phyloP scores from a whole-genome alignment of 2,113 vertebrate species.

The Ailuropoda melanoleuca region DNA sequence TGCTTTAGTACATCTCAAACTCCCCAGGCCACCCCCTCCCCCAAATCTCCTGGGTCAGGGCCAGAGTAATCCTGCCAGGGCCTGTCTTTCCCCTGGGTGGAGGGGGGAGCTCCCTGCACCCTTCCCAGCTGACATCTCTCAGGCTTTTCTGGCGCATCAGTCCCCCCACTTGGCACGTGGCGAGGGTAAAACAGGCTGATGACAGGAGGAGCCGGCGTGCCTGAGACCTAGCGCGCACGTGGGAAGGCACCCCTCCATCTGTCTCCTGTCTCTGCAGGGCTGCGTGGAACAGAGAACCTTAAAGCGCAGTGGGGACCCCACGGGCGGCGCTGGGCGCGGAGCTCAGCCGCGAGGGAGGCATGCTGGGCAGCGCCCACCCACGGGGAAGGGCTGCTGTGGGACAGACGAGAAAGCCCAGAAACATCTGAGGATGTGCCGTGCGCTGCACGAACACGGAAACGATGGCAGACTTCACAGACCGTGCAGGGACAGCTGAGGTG shows the following conservation, averaged over 20 bases:
- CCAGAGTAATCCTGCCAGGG: slow-evolving; percentile 40
- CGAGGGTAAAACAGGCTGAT: neutral
- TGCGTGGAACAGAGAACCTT: neutral
- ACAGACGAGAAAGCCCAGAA: neutral
- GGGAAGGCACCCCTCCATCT: neutral
- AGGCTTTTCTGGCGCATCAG: neutral
- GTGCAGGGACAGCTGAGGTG: neutral
- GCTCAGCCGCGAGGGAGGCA: neutral
- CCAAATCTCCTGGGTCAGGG: slow-evolving; percentile 56
- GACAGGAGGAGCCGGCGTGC: neutral
- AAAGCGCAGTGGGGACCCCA: neutral
- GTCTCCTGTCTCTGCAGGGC: neutral
- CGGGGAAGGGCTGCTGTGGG: neutral
- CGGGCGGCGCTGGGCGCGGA: neutral
- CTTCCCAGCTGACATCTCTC: neutral
- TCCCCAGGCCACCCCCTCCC: neutral
- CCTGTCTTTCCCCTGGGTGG: neutral
- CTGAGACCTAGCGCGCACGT: neutral
- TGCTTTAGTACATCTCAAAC: neutral
- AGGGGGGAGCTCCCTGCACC: neutral
- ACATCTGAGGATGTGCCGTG: neutral
- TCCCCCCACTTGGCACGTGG: neutral
- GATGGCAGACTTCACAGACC: neutral
- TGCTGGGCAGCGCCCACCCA: neutral
- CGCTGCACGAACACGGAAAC: neutral